Base-by-base conservation (phyloP, 2,797 vertebrate genomes). In the Darevskia nairensis region DNA sequence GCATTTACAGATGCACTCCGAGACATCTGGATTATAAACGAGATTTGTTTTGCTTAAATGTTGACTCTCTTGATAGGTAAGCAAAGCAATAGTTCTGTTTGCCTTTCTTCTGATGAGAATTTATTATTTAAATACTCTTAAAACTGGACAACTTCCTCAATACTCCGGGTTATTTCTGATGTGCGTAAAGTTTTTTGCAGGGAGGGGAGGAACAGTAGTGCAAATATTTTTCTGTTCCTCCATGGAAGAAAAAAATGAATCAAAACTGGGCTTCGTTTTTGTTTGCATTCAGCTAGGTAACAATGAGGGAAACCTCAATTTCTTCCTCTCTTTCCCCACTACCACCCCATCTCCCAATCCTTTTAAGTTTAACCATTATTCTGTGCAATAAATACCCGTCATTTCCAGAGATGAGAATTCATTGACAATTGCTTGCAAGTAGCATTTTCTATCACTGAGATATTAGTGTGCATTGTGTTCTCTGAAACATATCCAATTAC, bases 31-130 rank as follows among this genome's bases (percentile, higher is more conserved):
- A 99, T 91, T 97, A 97, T 90, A 99, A 98, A 95, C 97, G 98
- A 85, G 97, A 97, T 85, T 89, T 97, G 8, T 99, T 98, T 95
- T 99, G 96, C 93, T 96, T 99, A 85, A 96, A 13, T 2, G 94
- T 98, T 2, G 95, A 96, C 72, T 94, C 97, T 50, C 93, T 99
- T 11, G 98, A 99, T 90, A 99, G 98, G 98, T 98, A 94, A 93
- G 84, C 50, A 10, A 32, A 25, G 55, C 75, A 25, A 61, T 10
- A 8, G 35, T 19, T 88, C 27, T 82, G 64, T 41, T 85, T 44
- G 25, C 74, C 8, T 64, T 46, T 81, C 50, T 27, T 74, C 23
- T 59, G 9, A 64, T 23, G 25, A 35, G 1, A 41, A 21, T 76
- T 59, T 44, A 25, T 69, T 50, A 77, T n/a, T 77, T 68, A 44